Evolutionary conservation across 2,797 vertebrate genomes (phyloP).

Genomic region (Enteromius anoplus): DNA sequence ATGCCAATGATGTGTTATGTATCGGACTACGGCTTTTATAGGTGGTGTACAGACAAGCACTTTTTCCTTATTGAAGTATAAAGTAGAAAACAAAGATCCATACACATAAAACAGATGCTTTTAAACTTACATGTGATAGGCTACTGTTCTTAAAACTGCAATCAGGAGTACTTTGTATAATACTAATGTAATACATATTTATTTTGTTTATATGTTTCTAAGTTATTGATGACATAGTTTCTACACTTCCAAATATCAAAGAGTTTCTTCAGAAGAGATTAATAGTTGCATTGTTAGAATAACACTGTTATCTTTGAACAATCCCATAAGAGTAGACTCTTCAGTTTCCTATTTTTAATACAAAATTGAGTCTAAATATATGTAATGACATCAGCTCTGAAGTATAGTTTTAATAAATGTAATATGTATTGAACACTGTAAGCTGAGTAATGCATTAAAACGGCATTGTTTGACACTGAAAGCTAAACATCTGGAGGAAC

Average conservation of each 20-base stretch:
- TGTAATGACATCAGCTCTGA: slow-evolving; percentile 37
- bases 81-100: slow-evolving; percentile 55
- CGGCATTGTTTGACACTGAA: slow-evolving; percentile 56
- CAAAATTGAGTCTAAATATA: slow-evolving; percentile 13
- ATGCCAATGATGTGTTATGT: slow-evolving; percentile 56
- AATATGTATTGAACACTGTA: slow-evolving; percentile 58
- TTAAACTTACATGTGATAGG: slow-evolving; percentile 72
- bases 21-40: slow-evolving; percentile 45
- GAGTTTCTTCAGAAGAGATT: slow-evolving; percentile 49
- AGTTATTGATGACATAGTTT: slow-evolving; percentile 78
- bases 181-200: slow-evolving; percentile 81
- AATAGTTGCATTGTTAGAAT: slow-evolving; percentile 32
- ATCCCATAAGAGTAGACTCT: slow-evolving; percentile 7
- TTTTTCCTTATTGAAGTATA: slow-evolving; percentile 69
- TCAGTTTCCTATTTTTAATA: slow-evolving; percentile 40
- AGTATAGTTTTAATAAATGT: slow-evolving; percentile 44
- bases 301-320: slow-evolving; percentile 31
- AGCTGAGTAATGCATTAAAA: slow-evolving; percentile 41
- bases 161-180: slow-evolving; percentile 75
- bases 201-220: slow-evolving; percentile 78
- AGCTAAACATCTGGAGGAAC: slow-evolving; percentile 59
- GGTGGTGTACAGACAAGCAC: slow-evolving; percentile 70
- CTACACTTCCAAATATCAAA: slow-evolving; percentile 56
- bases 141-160: slow-evolving; percentile 72
- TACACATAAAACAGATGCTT: slow-evolving; percentile 54